phyloP scores from a whole-genome alignment of 2,888 invertebrate genomes.

The Dynastes maya region DNA sequence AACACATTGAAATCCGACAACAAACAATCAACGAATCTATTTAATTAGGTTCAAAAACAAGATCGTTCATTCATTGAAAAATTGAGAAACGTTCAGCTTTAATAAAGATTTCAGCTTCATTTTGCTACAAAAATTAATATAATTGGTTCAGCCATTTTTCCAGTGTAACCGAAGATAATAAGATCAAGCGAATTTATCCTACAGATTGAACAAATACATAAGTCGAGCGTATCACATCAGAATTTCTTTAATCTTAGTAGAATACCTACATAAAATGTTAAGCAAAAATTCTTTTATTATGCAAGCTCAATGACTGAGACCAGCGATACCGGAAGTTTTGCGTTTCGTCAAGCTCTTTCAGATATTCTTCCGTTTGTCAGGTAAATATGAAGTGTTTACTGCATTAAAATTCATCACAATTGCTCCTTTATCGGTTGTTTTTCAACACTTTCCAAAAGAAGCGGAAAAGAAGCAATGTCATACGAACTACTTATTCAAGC shows the following conservation, averaged over 20 bases:
- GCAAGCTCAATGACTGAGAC: neutral
- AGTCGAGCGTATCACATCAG: constrained; percentile 6
- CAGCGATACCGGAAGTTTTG: neutral
- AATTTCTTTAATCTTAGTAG: neutral
- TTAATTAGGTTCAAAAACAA: neutral
- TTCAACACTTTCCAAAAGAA: neutral
- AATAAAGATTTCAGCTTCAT: neutral
- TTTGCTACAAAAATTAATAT: neutral
- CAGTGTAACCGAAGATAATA: neutral
- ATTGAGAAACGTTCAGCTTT: neutral
- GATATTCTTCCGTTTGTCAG: neutral
- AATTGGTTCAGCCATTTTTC: neutral
- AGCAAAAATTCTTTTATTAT: neutral
- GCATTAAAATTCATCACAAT: neutral
- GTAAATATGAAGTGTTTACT: neutral
- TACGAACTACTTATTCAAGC: no score
- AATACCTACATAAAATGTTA: neutral
- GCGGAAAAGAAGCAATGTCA: no score
- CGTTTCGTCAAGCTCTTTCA: no score
- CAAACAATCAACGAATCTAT: neutral
- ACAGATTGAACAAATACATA: neutral
- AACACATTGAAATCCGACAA: no score
- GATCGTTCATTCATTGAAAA: neutral
- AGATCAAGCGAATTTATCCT: neutral
- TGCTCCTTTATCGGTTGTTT: neutral